Percentiles rank a stretch among this genome's conserved stretches.
Conservation (phyloP, 23 tunicate species). For the Ascidia mentula region DNA sequence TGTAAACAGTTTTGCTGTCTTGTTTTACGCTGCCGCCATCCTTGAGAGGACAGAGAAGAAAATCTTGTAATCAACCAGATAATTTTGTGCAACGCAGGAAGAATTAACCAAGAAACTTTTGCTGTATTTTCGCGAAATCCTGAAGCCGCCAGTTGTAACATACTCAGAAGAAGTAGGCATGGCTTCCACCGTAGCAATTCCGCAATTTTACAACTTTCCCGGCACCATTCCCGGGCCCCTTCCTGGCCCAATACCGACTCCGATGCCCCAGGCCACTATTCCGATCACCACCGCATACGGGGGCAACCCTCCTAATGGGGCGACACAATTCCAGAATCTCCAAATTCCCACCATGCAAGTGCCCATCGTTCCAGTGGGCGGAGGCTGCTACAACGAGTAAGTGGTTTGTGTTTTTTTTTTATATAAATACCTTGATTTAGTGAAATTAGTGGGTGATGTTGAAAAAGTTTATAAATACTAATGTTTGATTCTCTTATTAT, state of each 20-base stretch:
- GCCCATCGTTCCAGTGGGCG: slow-evolving; percentile 91
- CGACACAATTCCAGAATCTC: neutral
- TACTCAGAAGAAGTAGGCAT: slow-evolving; percentile 13
- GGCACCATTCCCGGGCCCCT: slow-evolving; percentile 56
- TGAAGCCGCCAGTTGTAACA: neutral
- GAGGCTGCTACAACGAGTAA: slow-evolving; percentile 97
- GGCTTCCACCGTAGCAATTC: slow-evolving; percentile 79
- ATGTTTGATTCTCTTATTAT: no score
- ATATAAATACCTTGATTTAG: neutral
- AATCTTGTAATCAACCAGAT: no score
- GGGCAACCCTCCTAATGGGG: neutral
- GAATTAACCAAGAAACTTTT: no score
- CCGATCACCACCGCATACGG: slow-evolving; percentile 9
- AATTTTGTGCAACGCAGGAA: no score
- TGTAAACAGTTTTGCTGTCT: neutral
- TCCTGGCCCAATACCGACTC: slow-evolving; percentile 32
- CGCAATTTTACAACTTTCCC: slow-evolving; percentile 65
- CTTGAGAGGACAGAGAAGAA: neutral
- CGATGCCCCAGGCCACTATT: slow-evolving; percentile 20
- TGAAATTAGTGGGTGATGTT: neutral
- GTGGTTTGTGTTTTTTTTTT: slow-evolving; percentile 13
- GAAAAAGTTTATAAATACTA: no score
- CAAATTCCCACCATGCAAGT: slow-evolving; percentile 37
- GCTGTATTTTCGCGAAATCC: no score
- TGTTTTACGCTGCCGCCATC: neutral